These are phyloP conservation scores for Orgyia antiqua DNA, from an alignment of 2,888 invertebrate species.

Conservation along the genomic window DNA sequence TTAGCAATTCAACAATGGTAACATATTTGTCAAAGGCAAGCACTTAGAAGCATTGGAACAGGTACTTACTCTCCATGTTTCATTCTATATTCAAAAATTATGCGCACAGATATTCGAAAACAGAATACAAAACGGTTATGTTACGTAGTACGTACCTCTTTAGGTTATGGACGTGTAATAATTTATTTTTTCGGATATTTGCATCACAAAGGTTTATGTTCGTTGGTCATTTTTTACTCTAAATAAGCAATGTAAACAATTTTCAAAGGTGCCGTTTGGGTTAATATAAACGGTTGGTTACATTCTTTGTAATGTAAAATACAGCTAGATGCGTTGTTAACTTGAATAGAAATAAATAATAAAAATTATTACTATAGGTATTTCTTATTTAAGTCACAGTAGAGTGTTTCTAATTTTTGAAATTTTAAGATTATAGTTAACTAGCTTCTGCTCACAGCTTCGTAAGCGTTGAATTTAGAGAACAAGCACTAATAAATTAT, in stretches of 20 bases:
- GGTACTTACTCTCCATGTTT: constrained; percentile 46
- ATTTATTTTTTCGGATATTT: constrained; percentile 38
- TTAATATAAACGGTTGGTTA: too few relatives aligned
- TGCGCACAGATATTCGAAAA: constrained; percentile 51
- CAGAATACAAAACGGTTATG: constrained; percentile 43
- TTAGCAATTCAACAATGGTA: constrained; percentile 56
- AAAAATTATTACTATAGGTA: too few relatives aligned
- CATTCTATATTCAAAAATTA: constrained; percentile 64
- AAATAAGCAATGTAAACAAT: constrained; percentile 2
- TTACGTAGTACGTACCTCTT: constrained; percentile 34
- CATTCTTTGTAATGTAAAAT: too few relatives aligned
- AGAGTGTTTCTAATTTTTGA: too few relatives aligned
- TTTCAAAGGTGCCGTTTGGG: constrained; percentile 8
- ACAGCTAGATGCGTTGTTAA: too few relatives aligned
- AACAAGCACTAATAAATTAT: too few relatives aligned
- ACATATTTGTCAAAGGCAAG: constrained; percentile 56
- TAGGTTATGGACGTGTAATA: constrained; percentile 45
- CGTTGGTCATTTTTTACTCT: constrained; percentile 21
- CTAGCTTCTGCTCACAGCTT: too few relatives aligned
- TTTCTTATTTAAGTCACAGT: too few relatives aligned
- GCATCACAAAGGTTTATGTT: constrained; percentile 32
- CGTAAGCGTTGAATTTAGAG: too few relatives aligned
- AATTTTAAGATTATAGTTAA: too few relatives aligned
- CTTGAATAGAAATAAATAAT: too few relatives aligned
- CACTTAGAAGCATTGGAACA: constrained; percentile 56